phyloP scores from a whole-genome alignment of 2,888 invertebrate species.

The Euphydryas editha region DNA sequence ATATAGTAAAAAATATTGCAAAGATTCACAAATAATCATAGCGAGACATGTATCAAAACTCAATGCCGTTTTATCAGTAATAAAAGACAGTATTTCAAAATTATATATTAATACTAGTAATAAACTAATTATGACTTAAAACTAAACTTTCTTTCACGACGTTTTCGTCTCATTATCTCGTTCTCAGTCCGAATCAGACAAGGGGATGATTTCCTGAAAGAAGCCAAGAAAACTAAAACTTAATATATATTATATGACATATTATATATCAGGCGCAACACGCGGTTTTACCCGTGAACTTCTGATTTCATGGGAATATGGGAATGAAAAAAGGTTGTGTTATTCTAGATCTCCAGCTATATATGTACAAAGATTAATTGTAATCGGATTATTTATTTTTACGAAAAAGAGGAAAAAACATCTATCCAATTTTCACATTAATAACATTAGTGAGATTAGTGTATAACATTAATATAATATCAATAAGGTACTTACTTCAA shows the following conservation, averaged over 20 bases:
- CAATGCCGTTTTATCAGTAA: neutral
- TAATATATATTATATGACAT: too few species aligned
- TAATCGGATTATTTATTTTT: too few species aligned
- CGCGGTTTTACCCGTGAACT: too few species aligned
- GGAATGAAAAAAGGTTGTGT: too few species aligned
- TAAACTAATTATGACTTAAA: conserved; percentile 16
- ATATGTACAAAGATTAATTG: too few species aligned
- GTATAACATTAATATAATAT: neutral
- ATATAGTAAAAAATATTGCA: too few species aligned
- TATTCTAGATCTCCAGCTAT: too few species aligned
- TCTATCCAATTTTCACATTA: neutral
- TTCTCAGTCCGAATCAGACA: conserved; percentile 69
- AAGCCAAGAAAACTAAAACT: neutral
- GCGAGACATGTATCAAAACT: too few species aligned
- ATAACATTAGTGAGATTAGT: neutral
- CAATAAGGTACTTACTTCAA: conserved; percentile 56
- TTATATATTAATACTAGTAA: neutral
- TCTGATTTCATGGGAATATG: too few species aligned
- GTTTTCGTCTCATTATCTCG: neutral
- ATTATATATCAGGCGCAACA: too few species aligned
- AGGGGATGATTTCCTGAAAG: conserved; percentile 68
- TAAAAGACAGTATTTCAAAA: neutral
- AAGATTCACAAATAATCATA: too few species aligned
- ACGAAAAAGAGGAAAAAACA: too few species aligned
- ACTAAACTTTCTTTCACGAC: conserved; percentile 21